Conservation (phyloP, 2,113 vertebrate species). For the Odontophorus gujanensis region DNA sequence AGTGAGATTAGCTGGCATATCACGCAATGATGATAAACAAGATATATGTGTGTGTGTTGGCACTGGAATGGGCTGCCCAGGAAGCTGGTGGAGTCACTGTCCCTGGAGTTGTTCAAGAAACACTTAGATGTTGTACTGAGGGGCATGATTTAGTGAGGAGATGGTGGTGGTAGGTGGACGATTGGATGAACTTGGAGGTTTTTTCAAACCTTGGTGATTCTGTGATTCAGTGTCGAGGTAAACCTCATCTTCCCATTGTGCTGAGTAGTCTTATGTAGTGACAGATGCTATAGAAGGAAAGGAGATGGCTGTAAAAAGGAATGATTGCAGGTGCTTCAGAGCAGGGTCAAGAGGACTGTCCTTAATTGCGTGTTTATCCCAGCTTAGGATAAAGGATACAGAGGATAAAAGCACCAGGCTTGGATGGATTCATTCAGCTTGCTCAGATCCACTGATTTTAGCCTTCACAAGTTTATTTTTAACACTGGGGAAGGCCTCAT, state of each 20-base stretch:
- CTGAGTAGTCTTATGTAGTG: not conserved
- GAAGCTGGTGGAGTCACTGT: too few species aligned
- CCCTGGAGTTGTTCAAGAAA: too few species aligned
- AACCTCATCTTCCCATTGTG: not conserved
- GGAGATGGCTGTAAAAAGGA: not conserved
- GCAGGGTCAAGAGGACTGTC: not conserved
- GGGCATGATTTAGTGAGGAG: too few species aligned
- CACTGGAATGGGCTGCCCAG: too few species aligned
- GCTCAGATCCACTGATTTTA: not conserved
- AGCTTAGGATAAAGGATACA: not conserved
- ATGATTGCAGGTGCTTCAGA: not conserved
- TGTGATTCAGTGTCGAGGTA: not conserved
- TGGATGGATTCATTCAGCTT: not conserved
- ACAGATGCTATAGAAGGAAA: not conserved
- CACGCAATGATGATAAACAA: too few species aligned
- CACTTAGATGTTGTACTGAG: too few species aligned
- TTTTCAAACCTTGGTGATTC: too few species aligned
- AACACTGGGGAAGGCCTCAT: not conserved
- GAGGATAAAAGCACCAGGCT: not conserved
- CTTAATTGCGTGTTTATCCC: not conserved
- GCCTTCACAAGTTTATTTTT: constrained; percentile 29
- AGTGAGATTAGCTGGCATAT: not conserved
- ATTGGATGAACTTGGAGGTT: too few species aligned
- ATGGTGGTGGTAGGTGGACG: too few species aligned
- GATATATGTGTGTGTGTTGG: too few species aligned